Evolutionary conservation across 2,113 vertebrate species (phyloP).

Genomic region (Dicrurus megarhynchus): DNA sequence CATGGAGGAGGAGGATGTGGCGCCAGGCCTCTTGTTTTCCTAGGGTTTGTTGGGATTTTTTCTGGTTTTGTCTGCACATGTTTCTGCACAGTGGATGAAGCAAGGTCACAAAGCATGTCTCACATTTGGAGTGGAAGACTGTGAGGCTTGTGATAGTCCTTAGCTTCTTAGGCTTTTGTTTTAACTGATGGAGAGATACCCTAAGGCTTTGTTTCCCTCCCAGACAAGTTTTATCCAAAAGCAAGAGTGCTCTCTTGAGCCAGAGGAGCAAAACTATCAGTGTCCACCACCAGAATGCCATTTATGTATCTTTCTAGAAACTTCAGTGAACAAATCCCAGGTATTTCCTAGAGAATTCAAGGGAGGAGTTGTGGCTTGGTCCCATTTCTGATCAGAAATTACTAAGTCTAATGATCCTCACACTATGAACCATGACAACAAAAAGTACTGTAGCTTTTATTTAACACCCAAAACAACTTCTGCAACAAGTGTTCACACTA

Average conservation of each 20-base stretch:
- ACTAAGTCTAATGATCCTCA: not conserved
- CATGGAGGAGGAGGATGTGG: constrained; percentile 41
- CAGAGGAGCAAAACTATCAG: not conserved
- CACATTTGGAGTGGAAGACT: constrained; percentile 12
- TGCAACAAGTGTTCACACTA: not conserved
- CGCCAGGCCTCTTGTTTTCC: constrained; percentile 59
- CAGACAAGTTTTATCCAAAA: not conserved
- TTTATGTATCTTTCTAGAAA: not conserved
- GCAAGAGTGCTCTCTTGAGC: not conserved
- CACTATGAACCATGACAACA: not conserved
- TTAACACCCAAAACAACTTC: not conserved
- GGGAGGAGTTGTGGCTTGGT: not conserved
- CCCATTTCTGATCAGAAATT: not conserved
- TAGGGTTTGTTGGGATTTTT: not conserved
- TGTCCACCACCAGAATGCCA: not conserved
- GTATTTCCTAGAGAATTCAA: not conserved
- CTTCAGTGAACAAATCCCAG: not conserved
- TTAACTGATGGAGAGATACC: not conserved
- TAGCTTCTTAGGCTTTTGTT: not conserved
- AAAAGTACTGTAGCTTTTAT: not conserved
- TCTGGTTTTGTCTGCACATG: constrained; percentile 53
- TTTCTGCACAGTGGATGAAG: constrained; percentile 46
- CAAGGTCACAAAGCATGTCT: constrained; percentile 47
- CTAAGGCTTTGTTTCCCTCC: not conserved
- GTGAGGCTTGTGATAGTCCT: not conserved